Conservation (phyloP, 1,140 invertebrate genomes). For the Eubasilissa regina region DNA sequence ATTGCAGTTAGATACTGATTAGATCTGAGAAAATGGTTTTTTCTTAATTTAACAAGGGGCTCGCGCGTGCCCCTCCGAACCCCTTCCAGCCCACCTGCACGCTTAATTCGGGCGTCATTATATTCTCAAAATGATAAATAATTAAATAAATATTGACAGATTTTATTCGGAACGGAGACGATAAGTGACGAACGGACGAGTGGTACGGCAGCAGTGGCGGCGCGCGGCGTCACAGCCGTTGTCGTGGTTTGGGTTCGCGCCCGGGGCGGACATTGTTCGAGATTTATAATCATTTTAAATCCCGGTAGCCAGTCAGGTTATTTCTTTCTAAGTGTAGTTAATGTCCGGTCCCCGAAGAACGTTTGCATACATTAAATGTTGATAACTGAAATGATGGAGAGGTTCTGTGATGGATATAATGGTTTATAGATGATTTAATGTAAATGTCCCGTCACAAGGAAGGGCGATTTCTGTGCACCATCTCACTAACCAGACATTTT, state of each 20-base stretch:
- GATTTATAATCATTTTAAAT: slow-evolving; percentile 34
- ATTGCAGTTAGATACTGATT: too few relatives aligned
- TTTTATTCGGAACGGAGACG: too few relatives aligned
- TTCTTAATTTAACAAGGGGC: too few relatives aligned
- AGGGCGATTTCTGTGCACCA: background rate
- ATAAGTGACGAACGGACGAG: too few relatives aligned
- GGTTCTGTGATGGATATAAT: background rate
- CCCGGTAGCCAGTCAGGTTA: slow-evolving; percentile 20
- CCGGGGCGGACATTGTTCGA: background rate
- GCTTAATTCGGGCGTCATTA: too few relatives aligned
- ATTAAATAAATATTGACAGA: too few relatives aligned
- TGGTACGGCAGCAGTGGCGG: too few relatives aligned
- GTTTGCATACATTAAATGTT: slow-evolving; percentile 23
- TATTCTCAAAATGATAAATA: too few relatives aligned
- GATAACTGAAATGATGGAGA: slow-evolving; percentile 11
- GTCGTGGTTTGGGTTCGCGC: background rate
- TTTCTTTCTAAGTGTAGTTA: slow-evolving; percentile 23
- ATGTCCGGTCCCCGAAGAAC: background rate
- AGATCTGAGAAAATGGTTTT: too few relatives aligned
- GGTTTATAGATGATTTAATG: background rate
- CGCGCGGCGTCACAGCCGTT: background rate
- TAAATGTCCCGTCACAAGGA: background rate
- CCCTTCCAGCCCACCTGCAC: too few relatives aligned
- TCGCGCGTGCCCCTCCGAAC: too few relatives aligned
- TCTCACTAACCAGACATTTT: too few relatives aligned